Evolutionary conservation across 2,113 vertebrate genomes (phyloP), one percentile per base, ranked within the genome.

Genomic region (Malurus cyaneus): DNA sequence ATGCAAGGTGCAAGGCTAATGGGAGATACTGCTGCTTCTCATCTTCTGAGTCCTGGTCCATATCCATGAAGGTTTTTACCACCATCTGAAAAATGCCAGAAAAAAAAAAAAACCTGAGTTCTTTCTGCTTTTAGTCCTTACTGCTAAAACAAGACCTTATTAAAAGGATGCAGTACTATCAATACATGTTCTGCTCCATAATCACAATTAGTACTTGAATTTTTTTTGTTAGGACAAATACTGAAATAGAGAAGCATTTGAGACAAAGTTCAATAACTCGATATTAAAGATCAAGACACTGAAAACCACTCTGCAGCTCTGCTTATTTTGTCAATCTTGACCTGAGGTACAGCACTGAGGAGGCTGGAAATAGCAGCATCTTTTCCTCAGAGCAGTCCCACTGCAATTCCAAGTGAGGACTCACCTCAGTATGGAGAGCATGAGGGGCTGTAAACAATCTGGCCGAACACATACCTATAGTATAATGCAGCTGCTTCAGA

Each of bases 41-140:
- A 92, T 99, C 99, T 97, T 99, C 99, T 3, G 99, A 99, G 97
- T 99, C 99, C 98, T 99, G 99, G 98, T 99, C 99, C 99, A 99
- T 99, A 96, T 99, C 99, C 99, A 99, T 99, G 96, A 99, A 99
- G 16, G 99, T 99, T 98, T 99, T 99, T 74, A 99, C 99, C 97
- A 99, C 99, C 99, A 99, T 99, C 99, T 99, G 95, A 91, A 89
- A 94, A 94, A 91, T 16, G 95, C 4, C 36, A 1, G 2, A 65
- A 41, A 17, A 64, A 72, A 56, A 64, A 6, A n/a, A 59, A 36
- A 8, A 36, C 36, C 7, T 4, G 24, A 88, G 18, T n/a, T 39
- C 15, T 50, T 78, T 57, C 65, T 25, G 49, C 31, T 96, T 84
- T 93, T 73, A 94, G 52, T 89, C 46, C 66, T 86, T 47, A 92